Percentiles rank a stretch among this genome's conserved stretches.
Evolutionary conservation across 2,888 invertebrate species (phyloP).

Genomic region (Ceratothoa steindachneri): DNA sequence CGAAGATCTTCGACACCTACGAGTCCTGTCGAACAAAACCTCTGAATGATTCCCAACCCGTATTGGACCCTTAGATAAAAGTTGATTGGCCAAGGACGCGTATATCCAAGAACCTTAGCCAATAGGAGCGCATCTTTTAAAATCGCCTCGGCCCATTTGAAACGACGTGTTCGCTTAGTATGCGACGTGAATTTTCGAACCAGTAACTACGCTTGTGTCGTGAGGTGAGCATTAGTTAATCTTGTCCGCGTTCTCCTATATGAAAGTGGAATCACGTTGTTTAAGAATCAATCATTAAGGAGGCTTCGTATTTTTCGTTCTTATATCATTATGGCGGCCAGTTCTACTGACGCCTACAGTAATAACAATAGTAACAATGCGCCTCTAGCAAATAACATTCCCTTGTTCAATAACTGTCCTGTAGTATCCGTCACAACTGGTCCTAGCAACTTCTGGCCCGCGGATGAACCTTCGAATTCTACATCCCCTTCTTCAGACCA

Average conservation of each 20-base stretch:
- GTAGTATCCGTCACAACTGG: slow-evolving; percentile 39
- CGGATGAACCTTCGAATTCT: slow-evolving; percentile 23
- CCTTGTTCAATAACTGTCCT: slow-evolving; percentile 28
- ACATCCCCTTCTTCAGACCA: slow-evolving; percentile 20
- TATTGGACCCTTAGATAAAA: neutral
- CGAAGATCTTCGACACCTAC: neutral
- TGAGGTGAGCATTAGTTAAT: neutral
- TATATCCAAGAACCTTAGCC: slow-evolving; percentile 5
- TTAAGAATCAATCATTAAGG: neutral
- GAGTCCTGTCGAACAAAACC: no score
- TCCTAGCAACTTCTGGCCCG: slow-evolving; percentile 24
- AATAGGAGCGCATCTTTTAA: slow-evolving; percentile 20
- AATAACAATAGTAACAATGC: slow-evolving; percentile 7
- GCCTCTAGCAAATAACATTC: slow-evolving; percentile 14
- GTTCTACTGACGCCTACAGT: slow-evolving; percentile 37
- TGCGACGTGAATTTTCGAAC: neutral
- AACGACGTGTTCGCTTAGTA: neutral
- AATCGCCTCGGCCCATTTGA: slow-evolving; percentile 17
- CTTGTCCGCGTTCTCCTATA: neutral
- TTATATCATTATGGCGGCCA: slow-evolving; percentile 30
- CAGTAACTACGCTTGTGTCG: neutral
- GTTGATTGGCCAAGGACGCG: slow-evolving; percentile 17
- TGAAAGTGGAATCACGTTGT: neutral
- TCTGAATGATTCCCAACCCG: slow-evolving; percentile 29
- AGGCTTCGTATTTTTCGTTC: neutral